Conservation (phyloP, 1,140 invertebrate species). For the Hermetia illucens region DNA sequence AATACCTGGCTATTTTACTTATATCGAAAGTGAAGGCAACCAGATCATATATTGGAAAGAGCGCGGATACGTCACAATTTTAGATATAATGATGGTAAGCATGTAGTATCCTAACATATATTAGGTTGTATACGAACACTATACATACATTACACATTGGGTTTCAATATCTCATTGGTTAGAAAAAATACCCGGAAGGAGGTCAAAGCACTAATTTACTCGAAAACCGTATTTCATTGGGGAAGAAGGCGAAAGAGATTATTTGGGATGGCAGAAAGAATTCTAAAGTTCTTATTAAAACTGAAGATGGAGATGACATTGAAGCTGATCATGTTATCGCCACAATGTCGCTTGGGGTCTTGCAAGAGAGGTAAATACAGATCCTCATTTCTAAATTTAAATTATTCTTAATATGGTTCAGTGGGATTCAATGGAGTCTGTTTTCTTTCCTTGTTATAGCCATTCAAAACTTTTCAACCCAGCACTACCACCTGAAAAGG, state of each 20-base stretch:
- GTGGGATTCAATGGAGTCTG: too few relatives aligned
- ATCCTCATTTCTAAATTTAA: too few relatives aligned
- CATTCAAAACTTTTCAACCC: conserved; percentile 44
- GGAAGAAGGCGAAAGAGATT: conserved; percentile 34
- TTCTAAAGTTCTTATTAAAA: conserved; percentile 29
- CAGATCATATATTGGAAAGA: conserved; percentile 42
- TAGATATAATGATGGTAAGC: conserved; percentile 41
- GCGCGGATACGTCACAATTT: conserved; percentile 41
- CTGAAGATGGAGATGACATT: conserved; percentile 41
- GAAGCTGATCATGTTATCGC: conserved; percentile 49
- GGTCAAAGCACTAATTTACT: too few relatives aligned
- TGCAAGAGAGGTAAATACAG: conserved; percentile 42
- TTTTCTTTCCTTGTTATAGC: too few relatives aligned
- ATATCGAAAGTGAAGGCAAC: conserved; percentile 44
- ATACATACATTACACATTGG: too few relatives aligned
- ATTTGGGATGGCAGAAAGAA: conserved; percentile 22
- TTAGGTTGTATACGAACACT: too few relatives aligned
- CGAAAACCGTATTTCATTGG: conserved; percentile 28
- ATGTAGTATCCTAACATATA: too few relatives aligned
- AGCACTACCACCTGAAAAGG: conserved; percentile 40
- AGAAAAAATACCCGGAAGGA: not conserved
- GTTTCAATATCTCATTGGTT: not conserved
- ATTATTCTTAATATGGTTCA: too few relatives aligned
- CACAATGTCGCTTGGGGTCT: conserved; percentile 50
- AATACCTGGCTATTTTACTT: conserved; percentile 34